Evolutionary conservation across 2,797 vertebrate genomes (phyloP), one percentile per base, ranked within the genome.

Genomic region (Alca torda): DNA sequence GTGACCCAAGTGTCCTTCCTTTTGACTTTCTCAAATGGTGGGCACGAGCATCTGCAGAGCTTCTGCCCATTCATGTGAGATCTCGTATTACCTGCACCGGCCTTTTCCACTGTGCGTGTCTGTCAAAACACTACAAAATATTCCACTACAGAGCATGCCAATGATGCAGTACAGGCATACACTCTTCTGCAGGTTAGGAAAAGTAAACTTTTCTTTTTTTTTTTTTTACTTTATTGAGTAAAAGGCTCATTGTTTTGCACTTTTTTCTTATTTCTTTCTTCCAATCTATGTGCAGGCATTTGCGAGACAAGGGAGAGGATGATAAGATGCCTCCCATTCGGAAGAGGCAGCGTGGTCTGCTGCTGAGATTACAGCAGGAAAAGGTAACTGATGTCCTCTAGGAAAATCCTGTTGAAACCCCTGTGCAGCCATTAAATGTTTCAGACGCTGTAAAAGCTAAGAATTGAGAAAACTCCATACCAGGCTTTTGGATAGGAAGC

Each of bases 251-350:
- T 59, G 17, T 15, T 65, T 15, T 13, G 16, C 25, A 12, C 26
- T 81, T 50, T 76, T 43, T 41, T 39, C 17, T 26, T 79, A 16
- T 12, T 87, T 50, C 5, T 76, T 80, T 41, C 26, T 91, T 78
- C 35, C 63, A 48, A 87, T 68, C 35, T 87, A 0, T 87, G 95
- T 93, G 12, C 95, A 99, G 99, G 84, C 98, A 97, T 93, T 98
- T 99, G 45, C 97, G 99, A 97, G 99, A 99, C 97, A 99, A 99
- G 94, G 99, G 99, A 72, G 99, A 99, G 93, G 99, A 99, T 97
- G 99, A 99, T 96, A 99, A 99, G 97, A 99, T 99, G 99, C 99
- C 99, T 13, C 99, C 99, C 26, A 98, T 99, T 78, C 98, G 99
- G 89, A 99, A 99, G 96, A 99, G 98, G 85, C 99, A 99, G 96